Percentiles rank a stretch among this genome's conserved stretches.
phyloP scores from a whole-genome alignment of 64 coral and sea anemone genomes.

The Astreopora myriophthalma region DNA sequence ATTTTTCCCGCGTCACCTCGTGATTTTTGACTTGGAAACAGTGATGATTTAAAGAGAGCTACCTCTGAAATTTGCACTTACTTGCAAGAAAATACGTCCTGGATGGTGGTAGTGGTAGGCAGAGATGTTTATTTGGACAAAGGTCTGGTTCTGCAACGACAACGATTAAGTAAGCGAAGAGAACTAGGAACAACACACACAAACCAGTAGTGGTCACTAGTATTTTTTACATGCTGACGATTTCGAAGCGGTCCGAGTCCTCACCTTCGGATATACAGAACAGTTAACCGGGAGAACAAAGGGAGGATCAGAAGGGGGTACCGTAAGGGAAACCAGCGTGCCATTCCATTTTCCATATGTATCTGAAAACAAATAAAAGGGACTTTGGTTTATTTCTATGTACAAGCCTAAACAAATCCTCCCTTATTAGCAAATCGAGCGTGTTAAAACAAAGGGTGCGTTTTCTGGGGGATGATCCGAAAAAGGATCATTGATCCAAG shows the following conservation, averaged over 20 bases:
- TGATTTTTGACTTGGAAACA: too few relatives aligned
- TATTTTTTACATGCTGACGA: not conserved
- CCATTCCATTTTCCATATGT: not conserved
- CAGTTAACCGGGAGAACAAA: not conserved
- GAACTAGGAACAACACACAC: not conserved
- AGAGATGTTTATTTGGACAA: slow-evolving; percentile 18
- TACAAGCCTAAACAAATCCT: too few relatives aligned
- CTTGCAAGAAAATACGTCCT: not conserved
- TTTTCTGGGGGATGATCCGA: too few relatives aligned
- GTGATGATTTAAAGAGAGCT: not conserved
- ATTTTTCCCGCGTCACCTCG: too few relatives aligned
- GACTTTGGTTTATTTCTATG: too few relatives aligned
- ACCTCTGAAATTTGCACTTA: not conserved
- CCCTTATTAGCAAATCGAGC: too few relatives aligned
- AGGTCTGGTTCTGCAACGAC: slow-evolving; percentile 11
- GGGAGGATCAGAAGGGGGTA: not conserved
- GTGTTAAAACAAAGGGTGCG: too few relatives aligned
- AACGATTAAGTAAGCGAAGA: not conserved
- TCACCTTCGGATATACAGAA: not conserved
- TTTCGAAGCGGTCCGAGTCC: not conserved
- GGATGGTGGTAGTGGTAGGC: not conserved
- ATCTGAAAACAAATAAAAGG: not conserved
- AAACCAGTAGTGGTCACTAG: not conserved
- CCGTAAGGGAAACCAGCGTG: not conserved
- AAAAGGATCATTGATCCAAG: too few relatives aligned